Conservation (phyloP, 2,113 vertebrate genomes). For the Ceyx melanurus region DNA sequence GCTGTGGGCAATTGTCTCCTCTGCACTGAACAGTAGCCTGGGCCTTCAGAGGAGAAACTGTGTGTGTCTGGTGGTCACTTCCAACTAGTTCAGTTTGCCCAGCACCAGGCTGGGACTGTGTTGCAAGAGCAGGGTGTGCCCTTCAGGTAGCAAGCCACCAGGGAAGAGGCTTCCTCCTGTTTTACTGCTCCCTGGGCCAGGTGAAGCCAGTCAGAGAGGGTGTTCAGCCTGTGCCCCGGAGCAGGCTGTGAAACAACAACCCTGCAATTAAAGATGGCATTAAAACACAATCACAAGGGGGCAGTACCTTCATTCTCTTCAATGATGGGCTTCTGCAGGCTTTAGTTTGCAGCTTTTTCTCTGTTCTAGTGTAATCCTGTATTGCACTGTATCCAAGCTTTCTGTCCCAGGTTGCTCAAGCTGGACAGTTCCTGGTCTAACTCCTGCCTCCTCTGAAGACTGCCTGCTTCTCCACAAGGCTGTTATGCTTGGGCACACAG, state of each 20-base stretch:
- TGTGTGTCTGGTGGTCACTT: neutral
- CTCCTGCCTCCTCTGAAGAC: neutral
- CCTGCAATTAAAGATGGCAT: constrained; percentile 16
- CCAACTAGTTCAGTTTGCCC: neutral
- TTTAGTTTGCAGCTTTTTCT: neutral
- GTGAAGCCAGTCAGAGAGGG: neutral
- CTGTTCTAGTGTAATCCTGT: neutral
- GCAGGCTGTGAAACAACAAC: neutral
- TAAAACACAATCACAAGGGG: constrained; percentile 47
- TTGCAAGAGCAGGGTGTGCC: neutral
- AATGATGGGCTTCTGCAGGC: neutral
- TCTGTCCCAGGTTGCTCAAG: neutral
- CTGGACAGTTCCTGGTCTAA: neutral
- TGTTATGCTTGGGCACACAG: neutral
- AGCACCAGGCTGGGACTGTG: neutral
- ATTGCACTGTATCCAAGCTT: neutral
- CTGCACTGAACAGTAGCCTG: neutral
- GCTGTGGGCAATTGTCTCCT: neutral
- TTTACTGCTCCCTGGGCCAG: neutral
- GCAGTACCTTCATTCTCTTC: constrained; percentile 44
- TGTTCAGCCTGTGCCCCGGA: neutral
- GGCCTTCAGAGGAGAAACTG: neutral
- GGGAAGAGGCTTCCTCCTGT: neutral
- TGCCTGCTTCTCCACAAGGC: neutral
- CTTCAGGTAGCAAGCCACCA: neutral